A percentile compares a stretch with the other conserved stretches of the same genome.
Conservation (phyloP, 2,113 vertebrate genomes). For the Poecilia latipinna region DNA sequence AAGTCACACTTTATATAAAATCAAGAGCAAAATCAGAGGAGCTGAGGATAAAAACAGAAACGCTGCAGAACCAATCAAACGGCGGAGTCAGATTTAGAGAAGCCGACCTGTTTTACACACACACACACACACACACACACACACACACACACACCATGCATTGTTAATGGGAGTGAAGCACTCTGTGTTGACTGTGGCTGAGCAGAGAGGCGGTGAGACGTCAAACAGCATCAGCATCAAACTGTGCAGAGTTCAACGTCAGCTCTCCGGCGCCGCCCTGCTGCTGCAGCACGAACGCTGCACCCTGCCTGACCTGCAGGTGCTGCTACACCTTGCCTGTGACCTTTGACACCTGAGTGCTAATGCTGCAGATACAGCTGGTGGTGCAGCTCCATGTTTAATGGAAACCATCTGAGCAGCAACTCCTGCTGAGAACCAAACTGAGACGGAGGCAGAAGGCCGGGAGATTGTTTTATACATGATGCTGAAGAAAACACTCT, state of each 20-base stretch:
- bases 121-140: constrained; percentile 9
- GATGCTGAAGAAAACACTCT: no score
- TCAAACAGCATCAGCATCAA: constrained; percentile 65
- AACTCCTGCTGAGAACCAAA: no score
- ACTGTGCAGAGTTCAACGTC: not conserved
- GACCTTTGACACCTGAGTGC: not conserved
- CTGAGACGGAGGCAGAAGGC: no score
- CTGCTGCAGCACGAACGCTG: constrained; percentile 8
- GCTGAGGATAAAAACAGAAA: no score
- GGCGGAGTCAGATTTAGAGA: not conserved
- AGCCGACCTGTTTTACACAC: constrained; percentile 9
- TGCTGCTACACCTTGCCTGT: not conserved
- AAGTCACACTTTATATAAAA: no score
- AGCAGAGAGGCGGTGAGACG: constrained; percentile 44
- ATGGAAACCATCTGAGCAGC: not conserved
- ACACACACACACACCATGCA: constrained; percentile 4
- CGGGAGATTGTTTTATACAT: no score
- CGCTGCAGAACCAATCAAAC: constrained; percentile 1
- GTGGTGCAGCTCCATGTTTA: not conserved
- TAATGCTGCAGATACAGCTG: not conserved
- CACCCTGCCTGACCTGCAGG: not conserved
- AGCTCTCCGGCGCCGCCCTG: constrained; percentile 45
- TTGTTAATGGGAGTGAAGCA: constrained; percentile 56
- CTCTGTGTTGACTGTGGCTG: constrained; percentile 39
- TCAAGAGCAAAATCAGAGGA: no score